Conservation (phyloP, 2,888 invertebrate species). For the Elmis aenea region DNA sequence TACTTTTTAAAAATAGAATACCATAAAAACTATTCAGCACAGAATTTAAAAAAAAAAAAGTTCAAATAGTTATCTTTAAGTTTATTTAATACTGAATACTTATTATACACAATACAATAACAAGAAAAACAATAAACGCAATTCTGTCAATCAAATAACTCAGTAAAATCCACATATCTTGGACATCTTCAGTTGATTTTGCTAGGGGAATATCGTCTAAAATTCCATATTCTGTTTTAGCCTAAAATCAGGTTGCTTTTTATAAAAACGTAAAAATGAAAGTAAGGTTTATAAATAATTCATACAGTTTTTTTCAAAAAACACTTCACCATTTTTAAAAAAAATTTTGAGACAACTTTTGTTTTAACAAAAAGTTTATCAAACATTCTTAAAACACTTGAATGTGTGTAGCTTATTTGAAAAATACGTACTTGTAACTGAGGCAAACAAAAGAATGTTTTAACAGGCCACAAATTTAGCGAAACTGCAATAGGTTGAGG, state of each 20-base stretch:
- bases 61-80: background rate
- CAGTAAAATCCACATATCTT: slow-evolving; percentile 37
- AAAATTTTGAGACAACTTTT: no score
- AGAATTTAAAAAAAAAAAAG: background rate
- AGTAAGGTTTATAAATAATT: no score
- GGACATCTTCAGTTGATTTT: slow-evolving; percentile 26
- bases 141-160: slow-evolving; percentile 38
- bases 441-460: slow-evolving; percentile 34
- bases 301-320: no score
- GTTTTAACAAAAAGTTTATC: no score
- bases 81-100: slow-evolving; percentile 11
- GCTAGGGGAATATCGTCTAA: slow-evolving; percentile 16
- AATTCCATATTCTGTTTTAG: slow-evolving; percentile 23
- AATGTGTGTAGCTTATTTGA: no score
- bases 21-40: background rate
- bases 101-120: slow-evolving; percentile 26
- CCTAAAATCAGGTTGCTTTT: background rate
- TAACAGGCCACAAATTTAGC: slow-evolving; percentile 32
- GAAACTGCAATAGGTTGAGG: slow-evolving; percentile 30
- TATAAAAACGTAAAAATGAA: no score
- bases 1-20: background rate
- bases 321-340: no score
- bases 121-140: slow-evolving; percentile 32
- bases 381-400: no score
- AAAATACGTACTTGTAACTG: slow-evolving; percentile 33